Evolutionary conservation across 2,113 vertebrate genomes (phyloP), one percentile per base, ranked within the genome.

Genomic region (Vulpes ferrilata): DNA sequence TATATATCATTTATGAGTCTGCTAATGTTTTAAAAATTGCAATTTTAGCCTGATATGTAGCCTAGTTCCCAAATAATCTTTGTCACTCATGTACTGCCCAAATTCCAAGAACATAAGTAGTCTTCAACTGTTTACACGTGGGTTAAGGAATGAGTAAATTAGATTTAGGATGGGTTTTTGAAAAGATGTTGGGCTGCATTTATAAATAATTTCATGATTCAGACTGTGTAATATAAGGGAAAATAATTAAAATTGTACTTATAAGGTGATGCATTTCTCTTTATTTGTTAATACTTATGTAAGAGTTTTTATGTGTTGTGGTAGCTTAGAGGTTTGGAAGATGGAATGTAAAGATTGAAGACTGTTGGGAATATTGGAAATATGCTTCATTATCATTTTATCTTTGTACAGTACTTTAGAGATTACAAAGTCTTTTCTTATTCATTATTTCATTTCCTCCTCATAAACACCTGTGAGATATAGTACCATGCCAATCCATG

Each of bases 181-280:
- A 78, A 92, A 65, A 65, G 73, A 64, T 64, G 15, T 84, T 59
- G 51, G 87, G 43, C 65, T 7, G 57, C 6, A 51, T 69, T 60
- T 95, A 55, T 53, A 71, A 59, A 20, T 92, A 35, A 82, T 73
- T 90, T 90, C 82, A 55, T 64, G 30, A 90, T 67, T 92, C 67
- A 59, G 9, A 83, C 20, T 35, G 10, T 81, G 5, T 91, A 25
- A 23, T 81, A 5, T 67, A 80, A 74, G 51, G 35, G 35, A 38
- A 95, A 89, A 74, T 90, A 83, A 69, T 93, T 83, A 69, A 67
- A 79, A 69, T 90, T 90, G 23, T 57, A 23, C 69, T 92, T 80
- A 81, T 27, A 89, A 73, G 51, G 51, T 80, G 51, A 19, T 85
- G 11, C 3, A 32, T 84, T 96, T 89, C 7, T 95, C 89, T 93